Evolutionary conservation across 2,888 invertebrate species (phyloP).

Genomic region (Drosophila longiperda): DNA sequence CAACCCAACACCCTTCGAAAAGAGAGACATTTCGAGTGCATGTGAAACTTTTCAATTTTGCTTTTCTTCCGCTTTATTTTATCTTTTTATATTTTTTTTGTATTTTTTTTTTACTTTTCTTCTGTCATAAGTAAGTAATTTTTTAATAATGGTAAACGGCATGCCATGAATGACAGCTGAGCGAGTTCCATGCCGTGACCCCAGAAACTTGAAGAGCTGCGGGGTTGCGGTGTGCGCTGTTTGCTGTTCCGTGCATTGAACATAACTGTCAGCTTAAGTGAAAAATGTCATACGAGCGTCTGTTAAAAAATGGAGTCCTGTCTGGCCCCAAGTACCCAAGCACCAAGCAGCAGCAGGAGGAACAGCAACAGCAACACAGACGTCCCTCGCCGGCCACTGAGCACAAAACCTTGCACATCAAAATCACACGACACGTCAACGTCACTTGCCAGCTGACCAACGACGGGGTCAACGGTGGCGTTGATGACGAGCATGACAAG

Average conservation of each 20-base stretch:
- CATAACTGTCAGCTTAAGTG: conserved; percentile 81
- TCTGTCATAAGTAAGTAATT: conserved; percentile 63
- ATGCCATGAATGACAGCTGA: conserved; percentile 77
- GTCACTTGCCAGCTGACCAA: conserved; percentile 57
- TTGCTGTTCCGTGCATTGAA: conserved; percentile 48
- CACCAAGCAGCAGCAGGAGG: conserved; percentile 7
- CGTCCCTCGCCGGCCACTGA: conserved; percentile 45
- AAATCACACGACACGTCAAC: conserved; percentile 74
- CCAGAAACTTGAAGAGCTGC: conserved; percentile 14
- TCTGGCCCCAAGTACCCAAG: conserved; percentile 34
- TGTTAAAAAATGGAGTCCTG: conserved; percentile 38
- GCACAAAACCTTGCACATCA: conserved; percentile 53
- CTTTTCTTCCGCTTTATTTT: conserved; percentile 37
- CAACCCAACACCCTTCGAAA: background rate
- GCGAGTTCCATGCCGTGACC: conserved; percentile 55
- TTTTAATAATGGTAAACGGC: conserved; percentile 79
- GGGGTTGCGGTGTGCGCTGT: background rate
- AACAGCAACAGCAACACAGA: conserved; percentile 11
- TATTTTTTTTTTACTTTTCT: conserved; percentile 32
- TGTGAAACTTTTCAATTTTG: conserved; percentile 77
- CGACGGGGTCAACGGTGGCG: conserved; percentile 7
- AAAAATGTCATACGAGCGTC: conserved; percentile 80
- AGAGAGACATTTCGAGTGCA: conserved; percentile 34
- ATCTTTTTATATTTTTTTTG: background rate
- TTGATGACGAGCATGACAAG: conserved; percentile 7